Percentiles rank a stretch among this genome's conserved stretches.
These are phyloP conservation scores for Esperia sulphurella DNA, from an alignment of 2,888 invertebrate species.

Conservation along the genomic window DNA sequence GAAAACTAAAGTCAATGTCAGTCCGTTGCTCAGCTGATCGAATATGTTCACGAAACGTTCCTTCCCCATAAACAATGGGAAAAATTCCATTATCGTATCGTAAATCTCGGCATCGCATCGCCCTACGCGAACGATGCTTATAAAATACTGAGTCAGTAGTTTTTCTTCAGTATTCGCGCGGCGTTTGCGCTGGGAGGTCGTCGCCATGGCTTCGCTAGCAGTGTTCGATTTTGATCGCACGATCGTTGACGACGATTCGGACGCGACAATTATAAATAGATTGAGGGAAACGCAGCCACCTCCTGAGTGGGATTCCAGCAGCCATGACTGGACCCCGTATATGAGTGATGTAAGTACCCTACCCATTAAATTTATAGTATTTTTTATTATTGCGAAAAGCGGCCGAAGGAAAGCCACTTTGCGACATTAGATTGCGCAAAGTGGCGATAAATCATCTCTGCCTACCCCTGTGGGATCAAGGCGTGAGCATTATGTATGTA, in stretches of 20 bases:
- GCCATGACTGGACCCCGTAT: slow-evolving; percentile 68
- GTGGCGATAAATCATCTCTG: no score
- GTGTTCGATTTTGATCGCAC: slow-evolving; percentile 73
- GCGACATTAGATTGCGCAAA: no score
- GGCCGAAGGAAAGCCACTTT: no score
- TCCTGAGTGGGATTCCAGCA: slow-evolving; percentile 59
- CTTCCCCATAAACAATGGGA: slow-evolving; percentile 16
- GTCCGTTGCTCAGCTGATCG: slow-evolving; percentile 10
- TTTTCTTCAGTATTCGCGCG: slow-evolving; percentile 2
- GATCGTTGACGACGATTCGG: slow-evolving; percentile 65
- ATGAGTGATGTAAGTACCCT: slow-evolving; percentile 72
- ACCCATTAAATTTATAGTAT: background rate
- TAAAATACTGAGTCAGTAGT: background rate
- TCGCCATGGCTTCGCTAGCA: slow-evolving; percentile 52
- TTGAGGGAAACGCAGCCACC: slow-evolving; percentile 60
- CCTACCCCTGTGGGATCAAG: no score
- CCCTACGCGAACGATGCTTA: slow-evolving; percentile 1
- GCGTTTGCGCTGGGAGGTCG: slow-evolving; percentile 27
- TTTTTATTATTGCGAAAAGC: no score
- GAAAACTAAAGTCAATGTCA: slow-evolving; percentile 11
- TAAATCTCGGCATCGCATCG: slow-evolving; percentile 16
- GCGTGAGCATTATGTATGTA: no score
- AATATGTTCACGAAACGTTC: slow-evolving; percentile 13
- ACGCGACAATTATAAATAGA: slow-evolving; percentile 63
- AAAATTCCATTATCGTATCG: slow-evolving; percentile 25